Percentiles rank a stretch among this genome's conserved stretches.
Evolutionary conservation across 2,113 vertebrate genomes (phyloP).

Genomic region (Aphyosemion australe): DNA sequence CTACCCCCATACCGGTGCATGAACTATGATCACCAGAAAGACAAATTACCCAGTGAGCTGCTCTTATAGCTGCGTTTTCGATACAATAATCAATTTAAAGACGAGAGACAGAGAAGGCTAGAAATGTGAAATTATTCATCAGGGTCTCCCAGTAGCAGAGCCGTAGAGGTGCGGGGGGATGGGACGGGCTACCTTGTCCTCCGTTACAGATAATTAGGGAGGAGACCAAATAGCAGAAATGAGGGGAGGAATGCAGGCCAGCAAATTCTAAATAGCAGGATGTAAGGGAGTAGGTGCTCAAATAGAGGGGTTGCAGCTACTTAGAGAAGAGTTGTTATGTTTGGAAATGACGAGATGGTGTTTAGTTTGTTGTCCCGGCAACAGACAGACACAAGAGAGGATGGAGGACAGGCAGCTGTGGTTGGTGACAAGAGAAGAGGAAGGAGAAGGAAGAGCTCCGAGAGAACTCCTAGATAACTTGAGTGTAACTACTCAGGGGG

Average conservation of each 20-base stretch:
- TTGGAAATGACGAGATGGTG: constrained; percentile 67
- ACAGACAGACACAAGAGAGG: constrained; percentile 61
- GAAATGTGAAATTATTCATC: constrained; percentile 81
- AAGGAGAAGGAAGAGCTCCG: constrained; percentile 40
- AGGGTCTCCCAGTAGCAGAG: constrained; percentile 54
- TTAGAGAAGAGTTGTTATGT: constrained; percentile 58
- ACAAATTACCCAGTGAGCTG: constrained; percentile 73
- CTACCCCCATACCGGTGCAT: constrained; percentile 48
- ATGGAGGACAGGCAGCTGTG: constrained; percentile 55
- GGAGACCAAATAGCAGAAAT: constrained; percentile 57
- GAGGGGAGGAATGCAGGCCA: constrained; percentile 30
- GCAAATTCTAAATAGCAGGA: constrained; percentile 3
- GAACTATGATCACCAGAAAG: constrained; percentile 66
- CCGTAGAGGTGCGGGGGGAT: constrained; percentile 60
- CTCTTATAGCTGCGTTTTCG: constrained; percentile 73
- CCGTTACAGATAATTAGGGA: constrained; percentile 70
- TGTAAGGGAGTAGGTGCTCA: constrained; percentile 40
- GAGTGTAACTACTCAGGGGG: constrained; percentile 45
- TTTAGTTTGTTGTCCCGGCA: constrained; percentile 67
- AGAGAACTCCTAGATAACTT: constrained; percentile 38
- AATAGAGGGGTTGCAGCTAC: constrained; percentile 21
- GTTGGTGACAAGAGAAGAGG: constrained; percentile 59
- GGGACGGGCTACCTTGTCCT: constrained; percentile 63
- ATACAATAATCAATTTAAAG: constrained; percentile 80
- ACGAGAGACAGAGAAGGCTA: constrained; percentile 64